phyloP scores from a whole-genome alignment of 2,113 vertebrate species.

The Brachionichthys hirsutus region DNA sequence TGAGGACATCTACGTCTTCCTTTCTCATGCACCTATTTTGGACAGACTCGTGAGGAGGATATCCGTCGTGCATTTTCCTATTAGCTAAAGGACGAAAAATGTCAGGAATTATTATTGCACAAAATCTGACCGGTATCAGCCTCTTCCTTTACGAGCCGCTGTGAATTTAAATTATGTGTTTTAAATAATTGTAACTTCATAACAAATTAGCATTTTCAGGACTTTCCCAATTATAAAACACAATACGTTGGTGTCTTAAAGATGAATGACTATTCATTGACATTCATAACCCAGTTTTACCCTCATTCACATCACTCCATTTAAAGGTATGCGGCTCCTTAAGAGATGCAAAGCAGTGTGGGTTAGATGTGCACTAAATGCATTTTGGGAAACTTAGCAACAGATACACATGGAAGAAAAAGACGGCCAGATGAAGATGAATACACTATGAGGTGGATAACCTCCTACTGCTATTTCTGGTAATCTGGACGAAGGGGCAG shows the following conservation, averaged over 20 bases:
- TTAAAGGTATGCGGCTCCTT: neutral
- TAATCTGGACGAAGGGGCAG: too few relatives aligned
- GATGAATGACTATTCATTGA: constrained; percentile 20
- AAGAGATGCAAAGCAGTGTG: neutral
- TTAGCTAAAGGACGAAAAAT: neutral
- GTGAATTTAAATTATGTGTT: neutral
- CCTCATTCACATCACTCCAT: constrained; percentile 1
- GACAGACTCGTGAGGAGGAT: neutral
- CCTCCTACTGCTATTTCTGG: too few relatives aligned
- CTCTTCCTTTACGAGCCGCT: neutral
- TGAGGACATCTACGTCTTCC: too few relatives aligned
- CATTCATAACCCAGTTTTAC: constrained; percentile 2
- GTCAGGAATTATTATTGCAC: neutral
- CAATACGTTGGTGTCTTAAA: constrained; percentile 4
- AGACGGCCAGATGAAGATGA: neutral
- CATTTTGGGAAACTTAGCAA: neutral
- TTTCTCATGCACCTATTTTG: neutral
- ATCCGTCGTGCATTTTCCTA: neutral
- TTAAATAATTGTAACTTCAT: neutral
- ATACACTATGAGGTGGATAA: neutral
- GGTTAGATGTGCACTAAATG: neutral
- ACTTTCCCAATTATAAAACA: neutral
- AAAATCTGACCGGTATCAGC: neutral
- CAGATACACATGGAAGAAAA: neutral
- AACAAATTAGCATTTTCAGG: neutral